A percentile compares a stretch with the other conserved stretches of the same genome.
Evolutionary conservation across 2,113 vertebrate species (phyloP).

Genomic region (Brachypodius melanocephalos): DNA sequence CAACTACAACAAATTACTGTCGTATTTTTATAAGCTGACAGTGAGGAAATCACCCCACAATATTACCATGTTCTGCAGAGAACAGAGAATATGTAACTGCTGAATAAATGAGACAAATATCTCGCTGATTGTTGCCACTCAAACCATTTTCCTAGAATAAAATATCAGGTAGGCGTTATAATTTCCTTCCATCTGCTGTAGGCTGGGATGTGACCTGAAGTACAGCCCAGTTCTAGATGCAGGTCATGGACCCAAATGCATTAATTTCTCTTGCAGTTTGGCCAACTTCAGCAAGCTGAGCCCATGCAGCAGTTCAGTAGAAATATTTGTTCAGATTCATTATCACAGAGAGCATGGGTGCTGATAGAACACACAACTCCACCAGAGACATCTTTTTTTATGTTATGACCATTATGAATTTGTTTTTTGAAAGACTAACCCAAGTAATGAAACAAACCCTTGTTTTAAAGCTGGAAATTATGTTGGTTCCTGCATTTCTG

Average conservation of each 20-base stretch:
- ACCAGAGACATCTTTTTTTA: not conserved
- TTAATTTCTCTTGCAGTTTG: not conserved
- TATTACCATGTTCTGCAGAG: conserved; percentile 60
- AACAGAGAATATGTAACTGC: not conserved
- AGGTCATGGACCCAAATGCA: not conserved
- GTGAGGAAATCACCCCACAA: conserved; percentile 52
- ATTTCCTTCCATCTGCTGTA: not conserved
- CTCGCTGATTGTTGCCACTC: not conserved
- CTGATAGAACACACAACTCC: not conserved
- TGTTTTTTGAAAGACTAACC: not conserved
- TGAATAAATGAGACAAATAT: conserved; percentile 52
- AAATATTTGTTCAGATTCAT: not conserved
- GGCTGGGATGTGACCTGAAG: not conserved
- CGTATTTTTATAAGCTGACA: conserved; percentile 58
- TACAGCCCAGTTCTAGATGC: not conserved
- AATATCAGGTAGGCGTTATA: not conserved
- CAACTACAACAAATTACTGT: conserved; percentile 56
- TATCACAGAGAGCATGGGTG: not conserved
- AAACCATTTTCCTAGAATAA: conserved; percentile 30
- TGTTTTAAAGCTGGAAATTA: not conserved
- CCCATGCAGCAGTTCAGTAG: not conserved
- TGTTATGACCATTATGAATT: not conserved
- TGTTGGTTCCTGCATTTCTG: not conserved
- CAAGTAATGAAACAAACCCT: not conserved
- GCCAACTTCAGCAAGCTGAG: not conserved